Evolutionary conservation across 2,888 invertebrate species (phyloP).

Genomic region (Eudasyphora cyanicolor): DNA sequence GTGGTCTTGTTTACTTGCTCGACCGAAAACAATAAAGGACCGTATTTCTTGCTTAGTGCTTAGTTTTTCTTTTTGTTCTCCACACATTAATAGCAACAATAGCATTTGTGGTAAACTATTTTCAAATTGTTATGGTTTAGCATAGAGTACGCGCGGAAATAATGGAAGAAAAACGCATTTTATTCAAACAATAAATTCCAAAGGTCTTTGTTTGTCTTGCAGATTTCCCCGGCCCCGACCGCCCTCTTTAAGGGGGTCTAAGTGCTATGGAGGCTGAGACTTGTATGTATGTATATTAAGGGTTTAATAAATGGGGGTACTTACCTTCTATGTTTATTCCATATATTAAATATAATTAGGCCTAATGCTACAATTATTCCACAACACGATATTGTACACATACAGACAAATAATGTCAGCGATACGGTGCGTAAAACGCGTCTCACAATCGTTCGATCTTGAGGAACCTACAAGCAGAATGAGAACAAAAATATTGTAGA

Average conservation of each 20-base stretch:
- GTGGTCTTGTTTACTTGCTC: conserved; percentile 1
- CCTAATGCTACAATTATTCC: conserved; percentile 92
- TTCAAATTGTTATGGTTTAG: conserved; percentile 7
- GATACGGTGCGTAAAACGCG: conserved; percentile 92
- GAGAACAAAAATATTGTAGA: not conserved
- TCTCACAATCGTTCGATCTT: conserved; percentile 95
- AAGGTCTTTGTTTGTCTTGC: too few relatives aligned
- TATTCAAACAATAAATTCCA: conserved; percentile 4
- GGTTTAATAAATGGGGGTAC: conserved; percentile 65
- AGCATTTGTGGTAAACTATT: conserved; percentile 31
- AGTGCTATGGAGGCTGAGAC: too few relatives aligned
- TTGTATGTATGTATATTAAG: too few relatives aligned
- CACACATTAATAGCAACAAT: not conserved
- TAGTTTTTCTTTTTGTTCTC: too few relatives aligned
- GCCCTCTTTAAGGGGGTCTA: too few relatives aligned
- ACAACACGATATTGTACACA: conserved; percentile 93
- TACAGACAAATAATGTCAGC: conserved; percentile 93
- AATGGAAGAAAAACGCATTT: conserved; percentile 9
- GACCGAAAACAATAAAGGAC: not conserved
- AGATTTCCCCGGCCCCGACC: not conserved
- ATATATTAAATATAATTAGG: conserved; percentile 94
- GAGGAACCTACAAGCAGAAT: conserved; percentile 88
- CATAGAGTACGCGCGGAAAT: not conserved
- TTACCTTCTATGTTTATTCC: conserved; percentile 95
- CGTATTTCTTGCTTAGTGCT: not conserved